Percentiles rank a stretch among this genome's conserved stretches.
phyloP scores from a whole-genome alignment of 2,888 invertebrate species.

The Cremastinae sp. region DNA sequence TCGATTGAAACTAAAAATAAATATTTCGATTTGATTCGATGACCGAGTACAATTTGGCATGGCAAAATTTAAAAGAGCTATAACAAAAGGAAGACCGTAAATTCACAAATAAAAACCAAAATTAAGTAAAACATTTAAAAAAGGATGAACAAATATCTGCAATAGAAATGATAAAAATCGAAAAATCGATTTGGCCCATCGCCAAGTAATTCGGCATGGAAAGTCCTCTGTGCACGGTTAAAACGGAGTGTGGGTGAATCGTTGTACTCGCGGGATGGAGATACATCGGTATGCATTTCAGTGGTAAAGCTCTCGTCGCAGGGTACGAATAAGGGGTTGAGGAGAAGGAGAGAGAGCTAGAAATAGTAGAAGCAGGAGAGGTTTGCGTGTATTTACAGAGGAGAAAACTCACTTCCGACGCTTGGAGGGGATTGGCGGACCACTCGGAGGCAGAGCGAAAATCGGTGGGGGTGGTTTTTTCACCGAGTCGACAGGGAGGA shows the following conservation, averaged over 20 bases:
- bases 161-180: no score
- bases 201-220: constrained; percentile 31
- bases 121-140: no score
- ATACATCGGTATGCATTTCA: constrained; percentile 78
- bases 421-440: constrained; percentile 61
- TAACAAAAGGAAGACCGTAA: no score
- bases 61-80: no score
- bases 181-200: not conserved
- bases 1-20: no score
- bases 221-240: constrained; percentile 15
- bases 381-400: no score
- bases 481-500: constrained; percentile 37
- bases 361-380: no score
- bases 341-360: constrained; percentile 40
- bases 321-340: constrained; percentile 51
- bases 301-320: constrained; percentile 67
- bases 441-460: constrained; percentile 55
- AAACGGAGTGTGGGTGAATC: constrained; percentile 47
- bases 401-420: no score
- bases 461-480: constrained; percentile 41
- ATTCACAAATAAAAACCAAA: no score
- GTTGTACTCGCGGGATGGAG: constrained; percentile 63
- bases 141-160: no score
- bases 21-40: no score
- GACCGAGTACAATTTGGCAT: no score